Percentiles rank a stretch among this genome's conserved stretches.
These are phyloP conservation scores for Hemicordylus capensis DNA, from an alignment of 2,113 vertebrate genomes.

Conservation along the genomic window DNA sequence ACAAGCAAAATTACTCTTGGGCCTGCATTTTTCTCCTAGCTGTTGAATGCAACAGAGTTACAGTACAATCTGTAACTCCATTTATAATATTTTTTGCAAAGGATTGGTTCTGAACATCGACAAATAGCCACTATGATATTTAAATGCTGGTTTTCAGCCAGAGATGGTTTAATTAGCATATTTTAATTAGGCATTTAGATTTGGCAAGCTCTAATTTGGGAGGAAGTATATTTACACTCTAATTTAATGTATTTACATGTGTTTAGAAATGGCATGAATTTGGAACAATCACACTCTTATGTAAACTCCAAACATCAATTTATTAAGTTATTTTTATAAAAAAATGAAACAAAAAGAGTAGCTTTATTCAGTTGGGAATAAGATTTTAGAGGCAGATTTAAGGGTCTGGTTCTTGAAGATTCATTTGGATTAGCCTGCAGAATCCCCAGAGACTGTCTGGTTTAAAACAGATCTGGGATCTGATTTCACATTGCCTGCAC, in stretches of 20 bases:
- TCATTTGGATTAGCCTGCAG: neutral
- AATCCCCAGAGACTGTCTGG: neutral
- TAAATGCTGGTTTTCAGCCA: constrained; percentile 35
- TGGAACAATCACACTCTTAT: neutral
- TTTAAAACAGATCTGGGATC: neutral
- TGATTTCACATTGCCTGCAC: too few relatives aligned
- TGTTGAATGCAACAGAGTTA: constrained; percentile 13
- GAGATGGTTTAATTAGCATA: constrained; percentile 40
- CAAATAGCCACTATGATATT: constrained; percentile 23
- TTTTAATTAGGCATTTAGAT: constrained; percentile 59
- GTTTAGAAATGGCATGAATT: constrained; percentile 28
- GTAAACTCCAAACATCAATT: neutral
- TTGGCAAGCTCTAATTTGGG: constrained; percentile 39
- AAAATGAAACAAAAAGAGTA: neutral
- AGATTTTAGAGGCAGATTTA: neutral
- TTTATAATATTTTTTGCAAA: constrained; percentile 11
- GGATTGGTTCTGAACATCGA: constrained; percentile 13
- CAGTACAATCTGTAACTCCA: constrained; percentile 23
- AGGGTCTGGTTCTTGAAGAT: neutral
- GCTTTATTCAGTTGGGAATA: neutral
- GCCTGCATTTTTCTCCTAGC: neutral
- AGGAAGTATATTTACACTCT: constrained; percentile 40
- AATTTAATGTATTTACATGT: constrained; percentile 45
- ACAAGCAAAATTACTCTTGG: neutral
- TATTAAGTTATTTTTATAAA: neutral